A percentile compares a stretch with the other conserved stretches of the same genome.
Conservation (phyloP, 1,140 invertebrate species). For the Ruditapes philippinarum region DNA sequence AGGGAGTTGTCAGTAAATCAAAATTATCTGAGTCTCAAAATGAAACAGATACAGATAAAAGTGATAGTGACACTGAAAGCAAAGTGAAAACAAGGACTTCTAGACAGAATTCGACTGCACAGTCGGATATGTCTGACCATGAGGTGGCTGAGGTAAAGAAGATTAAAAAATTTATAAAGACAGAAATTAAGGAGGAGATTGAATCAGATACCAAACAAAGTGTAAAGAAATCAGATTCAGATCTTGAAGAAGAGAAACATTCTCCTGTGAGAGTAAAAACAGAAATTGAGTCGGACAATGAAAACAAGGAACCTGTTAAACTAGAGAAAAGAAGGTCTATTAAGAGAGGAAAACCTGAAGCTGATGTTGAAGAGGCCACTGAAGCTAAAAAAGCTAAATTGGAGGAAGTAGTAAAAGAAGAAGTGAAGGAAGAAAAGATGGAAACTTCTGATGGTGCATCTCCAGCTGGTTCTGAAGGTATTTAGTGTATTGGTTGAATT, state of each 20-base stretch:
- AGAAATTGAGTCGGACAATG: conserved; percentile 14
- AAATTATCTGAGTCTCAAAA: conserved; percentile 53
- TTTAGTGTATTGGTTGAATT: too few relatives aligned
- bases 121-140: conserved; percentile 53
- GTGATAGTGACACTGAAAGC: conserved; percentile 33
- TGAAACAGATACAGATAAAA: conserved; percentile 23
- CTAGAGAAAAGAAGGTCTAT: conserved; percentile 43
- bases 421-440: conserved; percentile 27
- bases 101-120: conserved; percentile 14
- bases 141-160: conserved; percentile 18
- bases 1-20: conserved; percentile 19
- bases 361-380: conserved; percentile 1
- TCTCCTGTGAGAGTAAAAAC: not conserved
- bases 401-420: not conserved
- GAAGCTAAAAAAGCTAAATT: conserved; percentile 40
- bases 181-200: not conserved
- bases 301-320: not conserved
- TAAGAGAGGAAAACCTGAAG: conserved; percentile 20
- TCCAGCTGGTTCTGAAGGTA: conserved; percentile 27
- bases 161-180: not conserved
- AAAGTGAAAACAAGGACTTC: not conserved
- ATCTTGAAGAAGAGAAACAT: not conserved
- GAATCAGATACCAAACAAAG: not conserved
- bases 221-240: not conserved
- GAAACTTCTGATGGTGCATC: conserved; percentile 10